Evolutionary conservation across 2,113 vertebrate species (phyloP).

Genomic region (Leptobrachium leishanense): DNA sequence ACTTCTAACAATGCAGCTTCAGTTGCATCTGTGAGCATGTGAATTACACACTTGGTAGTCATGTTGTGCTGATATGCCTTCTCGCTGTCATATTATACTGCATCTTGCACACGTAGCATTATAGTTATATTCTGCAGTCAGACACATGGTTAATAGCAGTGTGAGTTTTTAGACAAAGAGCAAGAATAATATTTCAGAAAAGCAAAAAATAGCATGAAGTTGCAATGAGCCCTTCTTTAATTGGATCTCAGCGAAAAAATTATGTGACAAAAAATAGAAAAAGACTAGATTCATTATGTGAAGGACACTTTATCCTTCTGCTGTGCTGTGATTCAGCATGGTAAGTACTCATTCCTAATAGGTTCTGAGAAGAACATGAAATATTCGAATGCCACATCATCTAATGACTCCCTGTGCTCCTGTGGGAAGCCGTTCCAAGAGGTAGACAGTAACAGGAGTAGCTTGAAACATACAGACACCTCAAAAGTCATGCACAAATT

Average conservation of each 20-base stretch:
- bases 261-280: constrained; percentile 65
- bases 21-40: too few relatives aligned
- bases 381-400: constrained; percentile 84
- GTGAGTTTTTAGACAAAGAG: neutral
- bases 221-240: constrained; percentile 55
- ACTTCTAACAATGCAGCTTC: too few relatives aligned
- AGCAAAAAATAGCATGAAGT: constrained; percentile 18
- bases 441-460: constrained; percentile 68
- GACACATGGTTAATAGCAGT: constrained; percentile 1
- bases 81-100: neutral
- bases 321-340: constrained; percentile 82
- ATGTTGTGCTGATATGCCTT: neutral
- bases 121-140: neutral
- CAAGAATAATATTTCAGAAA: constrained; percentile 13
- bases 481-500: neutral
- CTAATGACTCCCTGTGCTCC: constrained; percentile 92
- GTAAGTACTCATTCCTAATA: constrained; percentile 96
- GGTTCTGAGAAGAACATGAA: constrained; percentile 89
- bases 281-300: constrained; percentile 79
- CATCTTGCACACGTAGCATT: neutral
- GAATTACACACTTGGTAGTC: too few relatives aligned
- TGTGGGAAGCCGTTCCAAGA: constrained; percentile 76
- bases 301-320: constrained; percentile 90
- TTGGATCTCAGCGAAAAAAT: constrained; percentile 60
- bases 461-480: constrained; percentile 57